These are phyloP conservation scores for Pristionchus japonicus DNA, from an alignment of 2,888 invertebrate genomes.

Conservation along the genomic window DNA sequence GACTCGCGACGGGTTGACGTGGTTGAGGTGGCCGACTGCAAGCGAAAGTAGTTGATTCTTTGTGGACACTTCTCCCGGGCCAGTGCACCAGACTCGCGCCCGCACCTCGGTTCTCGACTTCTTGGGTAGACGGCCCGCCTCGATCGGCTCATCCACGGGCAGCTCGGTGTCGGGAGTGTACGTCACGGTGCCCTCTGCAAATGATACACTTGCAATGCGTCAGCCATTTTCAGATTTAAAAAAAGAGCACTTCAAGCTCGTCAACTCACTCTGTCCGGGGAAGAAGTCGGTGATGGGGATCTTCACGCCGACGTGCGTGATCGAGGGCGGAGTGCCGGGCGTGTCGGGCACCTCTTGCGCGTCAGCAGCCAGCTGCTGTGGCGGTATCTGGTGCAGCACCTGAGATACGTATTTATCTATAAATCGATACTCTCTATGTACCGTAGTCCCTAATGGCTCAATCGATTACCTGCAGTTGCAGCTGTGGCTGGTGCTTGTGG, in stretches of 20 bases:
- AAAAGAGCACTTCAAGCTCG: background rate
- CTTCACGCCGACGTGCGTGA: slow-evolving; percentile 38
- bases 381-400: background rate
- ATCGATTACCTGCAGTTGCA: background rate
- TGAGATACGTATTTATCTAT: background rate
- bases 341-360: background rate
- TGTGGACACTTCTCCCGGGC: background rate
- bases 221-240: background rate
- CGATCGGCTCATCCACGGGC: slow-evolving; percentile 43
- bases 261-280: slow-evolving; percentile 36
- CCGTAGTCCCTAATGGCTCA: background rate
- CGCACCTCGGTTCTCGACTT: slow-evolving; percentile 33
- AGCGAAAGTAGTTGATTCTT: background rate
- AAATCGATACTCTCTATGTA: background rate
- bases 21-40: slow-evolving; percentile 28
- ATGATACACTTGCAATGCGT: background rate
- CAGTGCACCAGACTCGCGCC: background rate
- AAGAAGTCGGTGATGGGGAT: slow-evolving; percentile 43
- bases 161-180: slow-evolving; percentile 47
- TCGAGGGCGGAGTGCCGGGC: slow-evolving; percentile 33
- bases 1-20: slow-evolving; percentile 1
- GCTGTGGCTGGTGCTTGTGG: background rate
- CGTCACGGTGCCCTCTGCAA: slow-evolving; percentile 9
- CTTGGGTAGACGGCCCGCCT: slow-evolving; percentile 45
- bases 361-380: background rate